Conservation (phyloP, 2,113 vertebrate genomes). For the Boleophthalmus pectinirostris region DNA sequence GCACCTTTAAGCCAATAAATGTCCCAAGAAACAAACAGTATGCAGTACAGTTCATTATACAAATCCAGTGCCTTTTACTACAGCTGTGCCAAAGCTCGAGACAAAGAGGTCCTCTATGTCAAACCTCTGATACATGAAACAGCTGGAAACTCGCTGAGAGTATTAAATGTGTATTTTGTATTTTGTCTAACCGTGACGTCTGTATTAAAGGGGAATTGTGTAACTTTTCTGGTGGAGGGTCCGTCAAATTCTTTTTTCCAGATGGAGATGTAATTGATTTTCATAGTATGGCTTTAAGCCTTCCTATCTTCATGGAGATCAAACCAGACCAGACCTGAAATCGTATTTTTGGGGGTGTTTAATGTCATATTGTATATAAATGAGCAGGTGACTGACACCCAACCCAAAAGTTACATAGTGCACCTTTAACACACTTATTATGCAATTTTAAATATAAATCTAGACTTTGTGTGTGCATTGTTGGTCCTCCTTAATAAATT, state of each 20-base stretch:
- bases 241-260: too few species aligned
- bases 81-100: slow-evolving; percentile 59
- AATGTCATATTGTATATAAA: too few species aligned
- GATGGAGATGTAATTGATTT: too few species aligned
- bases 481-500: slow-evolving; percentile 36
- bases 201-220: not conserved
- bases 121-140: slow-evolving; percentile 23
- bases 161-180: not conserved
- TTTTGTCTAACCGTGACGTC: slow-evolving; percentile 16
- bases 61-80: slow-evolving; percentile 33
- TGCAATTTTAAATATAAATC: slow-evolving; percentile 57
- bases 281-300: too few species aligned
- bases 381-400: too few species aligned
- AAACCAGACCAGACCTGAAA: too few species aligned
- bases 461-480: slow-evolving; percentile 16
- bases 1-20: not conserved
- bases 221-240: too few species aligned
- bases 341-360: too few species aligned
- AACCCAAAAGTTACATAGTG: too few species aligned
- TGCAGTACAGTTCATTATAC: slow-evolving; percentile 15
- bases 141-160: slow-evolving; percentile 12
- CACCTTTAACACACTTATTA: slow-evolving; percentile 23
- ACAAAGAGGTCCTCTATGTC: slow-evolving; percentile 40
- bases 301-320: too few species aligned
- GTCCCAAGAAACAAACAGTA: slow-evolving; percentile 14